Evolutionary conservation across 2,797 vertebrate genomes (phyloP).

Genomic region (Heliangelus exortis): DNA sequence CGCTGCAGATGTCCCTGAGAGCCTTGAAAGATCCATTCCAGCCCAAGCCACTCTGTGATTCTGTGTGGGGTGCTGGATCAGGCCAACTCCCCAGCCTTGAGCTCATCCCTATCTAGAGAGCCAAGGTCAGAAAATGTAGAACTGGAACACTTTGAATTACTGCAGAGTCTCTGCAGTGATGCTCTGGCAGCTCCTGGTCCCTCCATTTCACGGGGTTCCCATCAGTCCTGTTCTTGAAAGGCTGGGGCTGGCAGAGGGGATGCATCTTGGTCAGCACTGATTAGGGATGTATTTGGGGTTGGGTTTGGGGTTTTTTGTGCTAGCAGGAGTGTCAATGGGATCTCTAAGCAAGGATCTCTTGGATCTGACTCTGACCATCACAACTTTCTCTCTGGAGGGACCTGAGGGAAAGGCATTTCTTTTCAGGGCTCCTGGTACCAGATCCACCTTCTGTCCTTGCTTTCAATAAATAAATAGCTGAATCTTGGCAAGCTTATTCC

Average conservation of each 20-base stretch:
- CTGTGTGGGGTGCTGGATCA: neutral
- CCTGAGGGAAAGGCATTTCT: neutral
- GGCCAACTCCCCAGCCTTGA: neutral
- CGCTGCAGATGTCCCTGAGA: no score
- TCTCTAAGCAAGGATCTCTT: neutral
- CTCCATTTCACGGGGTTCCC: neutral
- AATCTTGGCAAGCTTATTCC: neutral
- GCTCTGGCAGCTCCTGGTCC: neutral
- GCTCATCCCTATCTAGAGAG: rapidly evolving
- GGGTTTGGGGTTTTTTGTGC: neutral
- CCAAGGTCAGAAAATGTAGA: rapidly evolving
- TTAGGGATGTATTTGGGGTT: no score
- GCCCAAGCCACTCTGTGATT: no score
- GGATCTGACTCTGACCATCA: neutral
- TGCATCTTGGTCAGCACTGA: rapidly evolving
- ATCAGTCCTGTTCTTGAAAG: rapidly evolving
- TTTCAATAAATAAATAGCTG: neutral
- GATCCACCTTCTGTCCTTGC: neutral
- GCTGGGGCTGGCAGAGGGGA: neutral
- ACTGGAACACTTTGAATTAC: neutral
- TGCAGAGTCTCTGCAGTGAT: neutral
- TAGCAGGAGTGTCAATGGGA: neutral
- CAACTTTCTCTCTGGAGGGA: neutral
- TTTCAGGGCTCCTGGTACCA: neutral
- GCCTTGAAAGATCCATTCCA: no score